Percentiles rank a stretch among this genome's conserved stretches.
Evolutionary conservation across 1,140 invertebrate species (phyloP).

Genomic region (Zophobas morio): DNA sequence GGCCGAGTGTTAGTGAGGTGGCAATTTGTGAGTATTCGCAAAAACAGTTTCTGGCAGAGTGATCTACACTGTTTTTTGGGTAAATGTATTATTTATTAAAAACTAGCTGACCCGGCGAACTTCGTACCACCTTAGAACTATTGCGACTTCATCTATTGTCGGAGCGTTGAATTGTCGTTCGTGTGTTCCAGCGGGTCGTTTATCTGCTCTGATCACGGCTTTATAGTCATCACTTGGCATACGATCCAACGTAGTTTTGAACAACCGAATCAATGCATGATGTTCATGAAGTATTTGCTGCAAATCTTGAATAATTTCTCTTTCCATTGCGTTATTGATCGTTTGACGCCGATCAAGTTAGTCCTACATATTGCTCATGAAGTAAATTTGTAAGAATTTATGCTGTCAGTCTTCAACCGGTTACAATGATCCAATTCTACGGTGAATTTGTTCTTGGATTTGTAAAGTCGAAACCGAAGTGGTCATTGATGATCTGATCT

Average conservation of each 20-base stretch:
- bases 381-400: slow-evolving; percentile 58
- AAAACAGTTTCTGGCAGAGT: too few relatives aligned
- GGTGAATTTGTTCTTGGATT: not conserved
- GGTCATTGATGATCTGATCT: slow-evolving; percentile 7
- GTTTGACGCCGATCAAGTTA: slow-evolving; percentile 65
- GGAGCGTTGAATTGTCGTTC: slow-evolving; percentile 66
- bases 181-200: slow-evolving; percentile 58
- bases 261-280: slow-evolving; percentile 65
- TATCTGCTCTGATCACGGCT: slow-evolving; percentile 64
- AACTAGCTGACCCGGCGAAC: too few relatives aligned
- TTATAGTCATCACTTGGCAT: slow-evolving; percentile 66
- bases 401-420: slow-evolving; percentile 58
- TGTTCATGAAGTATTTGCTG: slow-evolving; percentile 65
- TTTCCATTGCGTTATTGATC: slow-evolving; percentile 61
- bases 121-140: not conserved
- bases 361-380: slow-evolving; percentile 65
- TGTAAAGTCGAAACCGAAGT: not conserved
- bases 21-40: too few relatives aligned
- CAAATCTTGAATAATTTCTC: slow-evolving; percentile 53
- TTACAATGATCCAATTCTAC: slow-evolving; percentile 24
- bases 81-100: too few relatives aligned
- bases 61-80: too few relatives aligned
- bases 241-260: slow-evolving; percentile 65
- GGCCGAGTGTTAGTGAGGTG: too few relatives aligned
- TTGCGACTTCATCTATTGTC: slow-evolving; percentile 66